Evolutionary conservation across 1,140 invertebrate species (phyloP).

Genomic region (Drosophila dunni): DNA sequence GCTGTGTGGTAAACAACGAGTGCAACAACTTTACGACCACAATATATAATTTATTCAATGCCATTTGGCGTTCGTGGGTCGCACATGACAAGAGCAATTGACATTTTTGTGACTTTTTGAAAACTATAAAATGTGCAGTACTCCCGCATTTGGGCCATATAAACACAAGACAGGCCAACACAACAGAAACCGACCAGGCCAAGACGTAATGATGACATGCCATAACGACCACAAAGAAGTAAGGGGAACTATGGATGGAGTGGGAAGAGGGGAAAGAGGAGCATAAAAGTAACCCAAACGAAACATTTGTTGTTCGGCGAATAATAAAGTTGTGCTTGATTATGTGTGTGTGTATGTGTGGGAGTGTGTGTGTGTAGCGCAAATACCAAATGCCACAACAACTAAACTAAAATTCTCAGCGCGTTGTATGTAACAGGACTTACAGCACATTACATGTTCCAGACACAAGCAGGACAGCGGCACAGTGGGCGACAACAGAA

Average conservation of each 20-base stretch:
- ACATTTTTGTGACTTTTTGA: conserved; percentile 83
- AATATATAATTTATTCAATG: conserved; percentile 84
- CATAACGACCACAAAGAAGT: conserved; percentile 63
- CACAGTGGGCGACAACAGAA: conserved; percentile 24
- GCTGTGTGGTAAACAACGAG: conserved; percentile 61
- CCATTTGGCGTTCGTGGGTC: conserved; percentile 52
- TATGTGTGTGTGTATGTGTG: conserved; percentile 58
- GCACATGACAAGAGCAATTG: conserved; percentile 75
- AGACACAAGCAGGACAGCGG: conserved; percentile 45
- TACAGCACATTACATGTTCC: conserved; percentile 76
- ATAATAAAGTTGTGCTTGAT: conserved; percentile 81
- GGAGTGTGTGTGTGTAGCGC: conserved; percentile 45
- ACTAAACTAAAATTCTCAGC: conserved; percentile 80
- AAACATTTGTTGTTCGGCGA: conserved; percentile 60
- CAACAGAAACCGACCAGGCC: conserved; percentile 7
- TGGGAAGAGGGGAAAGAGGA: conserved; percentile 10
- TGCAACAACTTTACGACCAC: conserved; percentile 76
- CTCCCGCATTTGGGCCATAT: conserved; percentile 38
- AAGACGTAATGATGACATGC: conserved; percentile 67
- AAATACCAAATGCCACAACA: conserved; percentile 73
- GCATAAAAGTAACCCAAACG: conserved; percentile 42
- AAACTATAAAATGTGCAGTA: conserved; percentile 82
- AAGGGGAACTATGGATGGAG: background rate
- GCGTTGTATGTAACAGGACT: conserved; percentile 64
- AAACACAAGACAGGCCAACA: conserved; percentile 36